A percentile compares a stretch with the other conserved stretches of the same genome.
Conservation (phyloP, 1,140 invertebrate genomes). For the Hirudo medicinalis region DNA sequence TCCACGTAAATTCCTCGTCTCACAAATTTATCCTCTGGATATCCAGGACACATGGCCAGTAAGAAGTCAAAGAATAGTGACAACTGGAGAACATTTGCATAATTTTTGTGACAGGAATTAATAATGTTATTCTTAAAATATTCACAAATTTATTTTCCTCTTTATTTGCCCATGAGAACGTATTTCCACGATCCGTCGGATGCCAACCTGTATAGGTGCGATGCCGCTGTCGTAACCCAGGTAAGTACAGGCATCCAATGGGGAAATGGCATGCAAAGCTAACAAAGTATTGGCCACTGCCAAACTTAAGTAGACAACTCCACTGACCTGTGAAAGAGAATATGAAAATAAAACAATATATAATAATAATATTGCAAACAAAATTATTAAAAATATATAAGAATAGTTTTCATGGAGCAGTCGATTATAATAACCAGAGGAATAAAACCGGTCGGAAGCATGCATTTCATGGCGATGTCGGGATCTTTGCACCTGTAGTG, state of each 20-base stretch:
- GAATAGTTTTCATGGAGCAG: neutral
- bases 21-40: slow-evolving; percentile 39
- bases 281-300: slow-evolving; percentile 40
- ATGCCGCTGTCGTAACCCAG: slow-evolving; percentile 45
- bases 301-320: slow-evolving; percentile 39
- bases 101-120: neutral
- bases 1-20: slow-evolving; percentile 27
- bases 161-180: neutral
- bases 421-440: slow-evolving; percentile 21
- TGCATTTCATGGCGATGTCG: slow-evolving; percentile 7
- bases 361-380: neutral
- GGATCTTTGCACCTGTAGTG: slow-evolving; percentile 9
- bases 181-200: neutral
- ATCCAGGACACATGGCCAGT: slow-evolving; percentile 38
- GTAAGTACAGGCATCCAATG: slow-evolving; percentile 45
- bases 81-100: slow-evolving; percentile 32
- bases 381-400: neutral
- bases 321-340: slow-evolving; percentile 30
- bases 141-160: neutral
- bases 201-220: slow-evolving; percentile 34
- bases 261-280: slow-evolving; percentile 39
- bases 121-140: neutral
- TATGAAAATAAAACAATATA: neutral
- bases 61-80: slow-evolving; percentile 46
- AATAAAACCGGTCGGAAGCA: slow-evolving; percentile 13